Evolutionary conservation across 2,888 invertebrate species (phyloP), one percentile per base, ranked within the genome.

Genomic region (Amaurobius ferox): DNA sequence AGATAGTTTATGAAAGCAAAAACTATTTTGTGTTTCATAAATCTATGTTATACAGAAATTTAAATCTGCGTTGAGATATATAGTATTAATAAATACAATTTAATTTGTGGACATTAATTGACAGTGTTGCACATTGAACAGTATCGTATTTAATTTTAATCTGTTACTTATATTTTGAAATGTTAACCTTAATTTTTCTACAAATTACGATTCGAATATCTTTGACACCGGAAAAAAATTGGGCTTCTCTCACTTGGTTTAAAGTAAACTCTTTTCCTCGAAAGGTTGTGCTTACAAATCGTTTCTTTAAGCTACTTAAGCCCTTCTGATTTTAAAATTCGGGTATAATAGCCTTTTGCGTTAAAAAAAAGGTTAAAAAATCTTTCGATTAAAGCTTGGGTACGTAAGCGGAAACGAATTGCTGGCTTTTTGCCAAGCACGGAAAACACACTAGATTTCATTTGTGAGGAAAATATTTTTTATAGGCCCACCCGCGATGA

Each of bases 271-370:
- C 2, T 16, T 44, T 16, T 44, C 16, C 6, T 35, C 16, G 2
- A 44, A 44, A 44, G 16, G 44, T 16, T 44, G 13, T 40, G 74
- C 73, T 80, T 73, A 74, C 74, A 74, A 83, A 83, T 83, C 66
- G 77, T 83, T 77, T 81, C 74, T 74, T 81, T 74, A 81, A 74
- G 70, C 68, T 77, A 29, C 83, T 83, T 71, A 83, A 83, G 40
- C 83, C 66, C 23, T 66, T 71, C 70, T 68, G 77, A 71, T 83
- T 77, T 83, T 64, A 66, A 83, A 83, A 83, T 83, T 71, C 44
- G 39, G 70, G 64, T 77, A 44, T 83, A 83, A 83, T 83, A 48
- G 71, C 44, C 16, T 44, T 44, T 44, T 44, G 44, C 16, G 16
- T 44, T 44, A 44, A 44, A 44, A 35, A 44, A 44, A 44, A 35